Evolutionary conservation across 2,888 invertebrate species (phyloP).

Genomic region (Halictus quadricinctus): DNA sequence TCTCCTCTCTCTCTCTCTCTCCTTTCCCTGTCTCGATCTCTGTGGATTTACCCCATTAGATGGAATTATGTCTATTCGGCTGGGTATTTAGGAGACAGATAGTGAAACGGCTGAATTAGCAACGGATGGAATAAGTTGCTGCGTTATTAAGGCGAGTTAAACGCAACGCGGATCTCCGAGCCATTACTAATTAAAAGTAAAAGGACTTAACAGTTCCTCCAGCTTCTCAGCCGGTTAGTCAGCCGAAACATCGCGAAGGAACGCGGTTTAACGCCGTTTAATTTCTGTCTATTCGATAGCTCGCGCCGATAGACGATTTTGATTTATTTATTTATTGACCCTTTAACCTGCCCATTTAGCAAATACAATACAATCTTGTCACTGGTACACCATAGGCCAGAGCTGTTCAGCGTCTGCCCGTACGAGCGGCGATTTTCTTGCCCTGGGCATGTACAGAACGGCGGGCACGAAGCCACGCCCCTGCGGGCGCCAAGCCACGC

Average conservation of each 20-base stretch:
- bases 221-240: neutral
- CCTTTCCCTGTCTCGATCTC: neutral
- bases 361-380: neutral
- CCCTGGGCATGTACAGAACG: too few species aligned
- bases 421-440: too few species aligned
- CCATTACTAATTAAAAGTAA: conserved; percentile 40
- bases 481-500: too few species aligned
- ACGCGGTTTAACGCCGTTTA: neutral
- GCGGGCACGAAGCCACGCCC: too few species aligned
- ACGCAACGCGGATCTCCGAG: neutral
- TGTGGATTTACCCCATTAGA: conserved; percentile 53
- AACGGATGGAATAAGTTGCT: conserved; percentile 29
- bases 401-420: too few species aligned
- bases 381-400: neutral
- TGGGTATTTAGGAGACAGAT: conserved; percentile 37
- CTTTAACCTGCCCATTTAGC: neutral
- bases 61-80: conserved; percentile 53
- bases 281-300: neutral
- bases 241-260: neutral
- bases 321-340: neutral
- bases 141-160: conserved; percentile 30
- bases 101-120: conserved; percentile 28
- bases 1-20: neutral
- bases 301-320: neutral
- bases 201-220: neutral